Evolutionary conservation across 2,888 invertebrate species (phyloP).

Genomic region (Corbicula japonica): DNA sequence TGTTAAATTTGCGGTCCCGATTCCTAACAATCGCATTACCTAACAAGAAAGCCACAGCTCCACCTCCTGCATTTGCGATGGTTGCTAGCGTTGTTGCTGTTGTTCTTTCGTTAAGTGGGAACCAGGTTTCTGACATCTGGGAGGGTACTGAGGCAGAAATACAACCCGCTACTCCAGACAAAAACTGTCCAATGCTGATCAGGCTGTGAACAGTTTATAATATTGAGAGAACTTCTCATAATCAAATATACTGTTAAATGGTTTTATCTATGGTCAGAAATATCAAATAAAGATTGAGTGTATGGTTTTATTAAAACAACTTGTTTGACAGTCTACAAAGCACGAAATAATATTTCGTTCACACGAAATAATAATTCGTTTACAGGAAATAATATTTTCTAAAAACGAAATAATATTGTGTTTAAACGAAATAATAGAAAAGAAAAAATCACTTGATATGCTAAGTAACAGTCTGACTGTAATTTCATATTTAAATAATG

Average conservation of each 20-base stretch:
- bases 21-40: constrained; percentile 29
- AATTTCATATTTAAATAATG: neutral
- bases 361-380: no score
- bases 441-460: neutral
- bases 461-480: neutral
- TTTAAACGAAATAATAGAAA: neutral
- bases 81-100: constrained; percentile 81
- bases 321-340: no score
- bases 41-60: constrained; percentile 57
- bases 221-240: neutral
- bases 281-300: no score
- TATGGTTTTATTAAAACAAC: no score
- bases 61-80: constrained; percentile 53
- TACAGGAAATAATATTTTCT: no score
- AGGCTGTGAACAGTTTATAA: constrained; percentile 61
- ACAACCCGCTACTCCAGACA: constrained; percentile 86
- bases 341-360: no score
- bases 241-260: no score
- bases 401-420: constrained; percentile 1
- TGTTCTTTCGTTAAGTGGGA: constrained; percentile 86
- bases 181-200: constrained; percentile 84
- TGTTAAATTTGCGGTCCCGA: neutral
- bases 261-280: no score
- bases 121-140: constrained; percentile 87
- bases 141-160: constrained; percentile 86